Percentiles rank a stretch among this genome's conserved stretches.
Evolutionary conservation across 53 echinoderm and acorn worm species (phyloP).

Genomic region (Henricia sp.): DNA sequence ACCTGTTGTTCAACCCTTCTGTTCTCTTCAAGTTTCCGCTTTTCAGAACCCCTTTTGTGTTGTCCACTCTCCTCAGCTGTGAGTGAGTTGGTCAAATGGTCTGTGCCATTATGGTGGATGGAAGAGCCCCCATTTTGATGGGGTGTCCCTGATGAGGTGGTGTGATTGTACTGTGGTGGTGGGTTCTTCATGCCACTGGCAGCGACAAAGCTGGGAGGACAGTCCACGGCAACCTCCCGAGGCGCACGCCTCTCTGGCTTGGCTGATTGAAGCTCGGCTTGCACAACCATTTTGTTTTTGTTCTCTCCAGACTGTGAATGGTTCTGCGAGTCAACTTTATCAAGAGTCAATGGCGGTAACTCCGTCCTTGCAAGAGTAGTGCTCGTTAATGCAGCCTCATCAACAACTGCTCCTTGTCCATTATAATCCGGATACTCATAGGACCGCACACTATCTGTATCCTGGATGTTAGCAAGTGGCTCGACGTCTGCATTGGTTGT

Average conservation of each 20-base stretch:
- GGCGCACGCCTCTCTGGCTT: conserved; percentile 53
- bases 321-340: conserved; percentile 27
- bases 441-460: conserved; percentile 29
- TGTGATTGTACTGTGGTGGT: conserved; percentile 65
- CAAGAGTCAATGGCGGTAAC: conserved; percentile 26
- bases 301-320: conserved; percentile 31
- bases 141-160: too few relatives aligned
- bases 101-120: conserved; percentile 76
- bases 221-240: conserved; percentile 96
- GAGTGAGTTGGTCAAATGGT: conserved; percentile 38
- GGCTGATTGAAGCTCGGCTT: conserved; percentile 22
- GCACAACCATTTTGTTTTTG: conserved; percentile 41
- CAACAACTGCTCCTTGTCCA: conserved; percentile 15
- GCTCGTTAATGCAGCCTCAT: conserved; percentile 37
- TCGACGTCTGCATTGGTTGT: conserved; percentile 52
- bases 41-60: conserved; percentile 18
- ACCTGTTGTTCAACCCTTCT: conserved; percentile 40
- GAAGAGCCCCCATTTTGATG: conserved; percentile 77
- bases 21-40: conserved; percentile 13
- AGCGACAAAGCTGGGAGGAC: conserved; percentile 95
- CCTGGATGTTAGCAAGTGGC: not conserved
- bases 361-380: conserved; percentile 5
- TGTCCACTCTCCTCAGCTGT: not conserved
- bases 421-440: conserved; percentile 38
- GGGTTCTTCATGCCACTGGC: conserved; percentile 99